Evolutionary conservation across 1,140 invertebrate species (phyloP), one percentile per base, ranked within the genome.

Genomic region (Musca vetustissima): DNA sequence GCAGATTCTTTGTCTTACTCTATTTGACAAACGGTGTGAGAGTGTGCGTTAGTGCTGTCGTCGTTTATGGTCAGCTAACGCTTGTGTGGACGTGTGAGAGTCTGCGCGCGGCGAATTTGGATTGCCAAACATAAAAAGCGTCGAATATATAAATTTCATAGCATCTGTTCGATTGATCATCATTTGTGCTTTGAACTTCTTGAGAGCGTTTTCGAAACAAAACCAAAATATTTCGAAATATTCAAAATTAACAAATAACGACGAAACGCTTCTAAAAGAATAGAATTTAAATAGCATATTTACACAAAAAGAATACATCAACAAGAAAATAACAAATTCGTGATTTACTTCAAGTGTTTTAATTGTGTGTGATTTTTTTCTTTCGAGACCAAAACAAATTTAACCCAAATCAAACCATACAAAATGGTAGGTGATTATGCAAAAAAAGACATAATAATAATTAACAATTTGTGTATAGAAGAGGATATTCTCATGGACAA

Each of bases 121-220:
- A 13, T 53, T 9, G 52, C 24, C 57, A 17, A 32, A 13, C 36
- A 43, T 43, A 43, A n/a, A n/a, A n/a, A 43, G 36, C 36, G 36
- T 9, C 36, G 36, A 43, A 32, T 50, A 67, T 79, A 79, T 79
- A 79, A 79, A 79, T 79, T 76, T 77, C 73, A 73, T 72, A 75
- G 75, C 72, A 73, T 69, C 76, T 77, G 72, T 68, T 71, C 73
- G 77, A 71, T 76, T 79, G 77, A 79, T 79, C 77, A 79, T 79
- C 77, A 79, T 79, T 79, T 79, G 77, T 79, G 77, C 77, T 79
- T 79, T 79, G 77, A 79, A 79, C 77, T 79, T 79, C 77, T 79
- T 79, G 73, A 77, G 75, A 74, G 75, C 75, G 43, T 52, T 24
- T 66, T 64, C 64, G 49, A 66, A 66, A 64, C 8, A 65, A 28